Evolutionary conservation across 2,888 invertebrate genomes (phyloP), one percentile per base, ranked within the genome.

Genomic region (Pollenia angustigena): DNA sequence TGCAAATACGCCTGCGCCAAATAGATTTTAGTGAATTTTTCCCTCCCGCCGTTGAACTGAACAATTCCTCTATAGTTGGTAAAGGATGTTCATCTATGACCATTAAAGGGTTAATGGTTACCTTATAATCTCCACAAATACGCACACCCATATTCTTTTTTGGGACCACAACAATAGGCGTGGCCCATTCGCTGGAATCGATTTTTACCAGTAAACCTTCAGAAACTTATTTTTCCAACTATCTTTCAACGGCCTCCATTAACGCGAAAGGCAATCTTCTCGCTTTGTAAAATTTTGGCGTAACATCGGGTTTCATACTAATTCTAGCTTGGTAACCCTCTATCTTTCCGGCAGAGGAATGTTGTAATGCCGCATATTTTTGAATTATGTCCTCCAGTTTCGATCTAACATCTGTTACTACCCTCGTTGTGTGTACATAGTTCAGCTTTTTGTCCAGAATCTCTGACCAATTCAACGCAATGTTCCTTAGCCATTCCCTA

Each of bases 1-100:
- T 92, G 91, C 81, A 92, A 88, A 79, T 92, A 92, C 16, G 92
- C 92, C 76, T 90, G 87, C 3, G 79, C 60, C 14, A 92, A 85
- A 84, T 92, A 90, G 71, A 88, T 90, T 86, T 90, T 88, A 3
- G 88, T 85, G 81, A 89, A 89, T 50, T 75, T 88, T 87, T 64
- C 0, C 89, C 89, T 8, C 88, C 88, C 32, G 86, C 64, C 71
- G 90, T 82, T 7, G 74, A n/a, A n/a, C n/a, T n/a, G n/a, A n/a
- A n/a, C n/a, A n/a, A n/a, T n/a, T n/a, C n/a, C n/a, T n/a, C n/a
- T n/a, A n/a, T n/a, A n/a, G n/a, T n/a, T n/a, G n/a, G n/a, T n/a
- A n/a, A n/a, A n/a, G n/a, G n/a, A n/a, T 90, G 85, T 72, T 88
- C 85, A 66, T 90, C 89, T 10, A 88, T 85, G 8, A 88, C 60